Evolutionary conservation across 2,113 vertebrate genomes (phyloP).

Genomic region (human): GRCh38 chr7:16205001-16205500

Average conservation of each 20-base stretch:
- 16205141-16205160: neutral
- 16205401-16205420: neutral
- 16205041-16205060: neutral
- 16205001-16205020: neutral
- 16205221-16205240: neutral
- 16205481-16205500: neutral
- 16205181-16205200: neutral
- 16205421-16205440: neutral
- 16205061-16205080: neutral
- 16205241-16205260: neutral
- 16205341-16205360: neutral
- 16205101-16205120: neutral
- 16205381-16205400: neutral
- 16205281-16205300: conserved; percentile 1
- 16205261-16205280: neutral
- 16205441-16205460: neutral
- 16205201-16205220: neutral
- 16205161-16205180: neutral
- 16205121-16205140: neutral
- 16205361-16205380: neutral
- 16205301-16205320: neutral
- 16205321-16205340: neutral
- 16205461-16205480: neutral
- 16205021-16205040: conserved; percentile 15
- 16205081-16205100: neutral